phyloP scores from a whole-genome alignment of 2,113 vertebrate genomes.

The Maccullochella peelii region DNA sequence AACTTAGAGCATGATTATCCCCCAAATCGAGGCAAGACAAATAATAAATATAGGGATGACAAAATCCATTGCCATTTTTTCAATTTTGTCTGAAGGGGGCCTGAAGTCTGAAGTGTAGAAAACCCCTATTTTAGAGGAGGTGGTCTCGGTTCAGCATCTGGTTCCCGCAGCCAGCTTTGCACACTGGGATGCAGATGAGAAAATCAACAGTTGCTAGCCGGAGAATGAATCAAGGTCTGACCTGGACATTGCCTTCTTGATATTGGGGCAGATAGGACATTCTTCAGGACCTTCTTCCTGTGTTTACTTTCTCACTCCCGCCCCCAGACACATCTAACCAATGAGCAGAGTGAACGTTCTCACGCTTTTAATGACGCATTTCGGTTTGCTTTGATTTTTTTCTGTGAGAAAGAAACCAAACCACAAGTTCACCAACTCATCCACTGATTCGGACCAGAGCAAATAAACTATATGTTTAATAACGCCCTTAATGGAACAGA shows the following conservation, averaged over 20 bases:
- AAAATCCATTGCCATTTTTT: too few relatives aligned
- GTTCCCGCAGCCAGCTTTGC: too few relatives aligned
- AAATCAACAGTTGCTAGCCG: not conserved
- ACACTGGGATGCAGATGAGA: too few relatives aligned
- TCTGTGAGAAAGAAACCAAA: not conserved
- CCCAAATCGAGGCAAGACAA: too few relatives aligned
- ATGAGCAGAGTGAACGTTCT: not conserved
- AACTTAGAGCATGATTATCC: too few relatives aligned
- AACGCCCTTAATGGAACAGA: not conserved
- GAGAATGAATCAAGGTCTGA: not conserved
- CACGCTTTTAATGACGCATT: not conserved
- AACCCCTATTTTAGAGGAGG: too few relatives aligned
- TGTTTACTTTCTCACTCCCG: not conserved
- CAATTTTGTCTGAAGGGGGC: too few relatives aligned
- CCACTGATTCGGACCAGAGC: not conserved
- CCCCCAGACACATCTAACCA: not conserved
- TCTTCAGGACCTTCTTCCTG: not conserved
- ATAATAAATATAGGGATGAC: too few relatives aligned
- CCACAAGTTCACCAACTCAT: not conserved
- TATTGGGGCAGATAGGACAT: not conserved
- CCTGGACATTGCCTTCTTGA: not conserved
- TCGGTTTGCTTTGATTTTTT: not conserved
- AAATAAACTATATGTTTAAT: not conserved
- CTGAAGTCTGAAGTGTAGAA: too few relatives aligned
- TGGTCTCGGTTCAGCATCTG: too few relatives aligned